Conservation (phyloP, 1,140 invertebrate genomes). For the Battus philenor region DNA sequence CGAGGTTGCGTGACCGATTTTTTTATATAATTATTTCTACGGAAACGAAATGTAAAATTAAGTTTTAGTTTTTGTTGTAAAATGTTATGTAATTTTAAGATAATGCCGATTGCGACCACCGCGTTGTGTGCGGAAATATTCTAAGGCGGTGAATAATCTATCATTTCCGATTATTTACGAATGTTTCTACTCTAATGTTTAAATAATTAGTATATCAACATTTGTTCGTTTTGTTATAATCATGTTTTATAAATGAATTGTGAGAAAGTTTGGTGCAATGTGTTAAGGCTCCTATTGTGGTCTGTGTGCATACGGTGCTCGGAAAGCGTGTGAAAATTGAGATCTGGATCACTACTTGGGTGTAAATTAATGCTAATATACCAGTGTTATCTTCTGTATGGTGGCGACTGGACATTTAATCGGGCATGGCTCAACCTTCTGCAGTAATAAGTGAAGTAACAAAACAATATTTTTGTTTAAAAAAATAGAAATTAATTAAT, state of each 20-base stretch:
- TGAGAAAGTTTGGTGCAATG: slow-evolving; percentile 33
- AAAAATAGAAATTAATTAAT: too few relatives aligned
- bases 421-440: too few relatives aligned
- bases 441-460: too few relatives aligned
- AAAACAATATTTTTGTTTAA: too few relatives aligned
- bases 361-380: slow-evolving; percentile 20
- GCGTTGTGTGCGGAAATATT: slow-evolving; percentile 29
- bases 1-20: too few relatives aligned
- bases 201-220: slow-evolving; percentile 41
- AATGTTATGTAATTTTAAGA: slow-evolving; percentile 12
- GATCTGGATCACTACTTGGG: slow-evolving; percentile 25
- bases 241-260: slow-evolving; percentile 42
- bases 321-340: slow-evolving; percentile 30
- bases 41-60: too few relatives aligned
- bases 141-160: slow-evolving; percentile 17
- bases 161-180: slow-evolving; percentile 23
- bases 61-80: slow-evolving; percentile 1
- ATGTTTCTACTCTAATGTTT: slow-evolving; percentile 38
- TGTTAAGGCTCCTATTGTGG: slow-evolving; percentile 27
- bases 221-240: slow-evolving; percentile 28
- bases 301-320: slow-evolving; percentile 9
- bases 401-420: too few relatives aligned
- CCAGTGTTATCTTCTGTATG: neutral
- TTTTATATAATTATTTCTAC: too few relatives aligned
- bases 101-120: slow-evolving; percentile 15